Conservation (phyloP, 1,140 invertebrate genomes). For the Sogatella furcifera region DNA sequence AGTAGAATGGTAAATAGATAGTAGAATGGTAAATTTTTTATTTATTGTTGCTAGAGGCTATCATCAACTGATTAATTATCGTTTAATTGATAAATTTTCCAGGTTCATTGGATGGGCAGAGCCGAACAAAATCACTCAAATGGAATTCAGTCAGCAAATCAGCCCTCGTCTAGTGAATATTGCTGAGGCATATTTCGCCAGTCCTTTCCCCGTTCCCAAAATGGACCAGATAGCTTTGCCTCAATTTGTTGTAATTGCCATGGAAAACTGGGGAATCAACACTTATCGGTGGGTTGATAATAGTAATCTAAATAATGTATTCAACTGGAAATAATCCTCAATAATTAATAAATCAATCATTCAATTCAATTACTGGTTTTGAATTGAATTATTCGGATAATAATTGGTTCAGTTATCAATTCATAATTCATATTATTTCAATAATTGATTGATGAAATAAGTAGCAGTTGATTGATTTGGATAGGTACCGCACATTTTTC, state of each 20-base stretch:
- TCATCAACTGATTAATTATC: too few species aligned
- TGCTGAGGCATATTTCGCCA: background rate
- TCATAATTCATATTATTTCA: background rate
- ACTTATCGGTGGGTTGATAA: conserved; percentile 42
- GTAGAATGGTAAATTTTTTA: too few species aligned
- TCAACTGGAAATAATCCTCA: too few species aligned
- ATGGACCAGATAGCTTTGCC: conserved; percentile 62
- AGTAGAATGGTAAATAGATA: too few species aligned
- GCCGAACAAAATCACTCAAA: conserved; percentile 3
- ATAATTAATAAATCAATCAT: too few species aligned
- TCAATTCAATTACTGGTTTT: too few species aligned
- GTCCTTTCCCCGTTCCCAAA: conserved; percentile 30
- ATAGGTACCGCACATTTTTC: too few species aligned
- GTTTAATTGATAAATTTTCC: background rate
- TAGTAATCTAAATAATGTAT: background rate
- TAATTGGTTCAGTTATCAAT: background rate
- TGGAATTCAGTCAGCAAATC: conserved; percentile 7
- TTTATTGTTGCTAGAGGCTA: background rate
- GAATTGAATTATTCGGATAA: too few species aligned
- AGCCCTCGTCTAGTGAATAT: conserved; percentile 3
- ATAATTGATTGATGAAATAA: too few species aligned
- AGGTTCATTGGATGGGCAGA: conserved; percentile 11
- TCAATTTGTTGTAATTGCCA: conserved; percentile 65
- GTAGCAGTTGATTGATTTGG: too few species aligned
- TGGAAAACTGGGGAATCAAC: conserved; percentile 81